Conservation (phyloP, 2,113 vertebrate genomes). For the Periophthalmus modestus region DNA sequence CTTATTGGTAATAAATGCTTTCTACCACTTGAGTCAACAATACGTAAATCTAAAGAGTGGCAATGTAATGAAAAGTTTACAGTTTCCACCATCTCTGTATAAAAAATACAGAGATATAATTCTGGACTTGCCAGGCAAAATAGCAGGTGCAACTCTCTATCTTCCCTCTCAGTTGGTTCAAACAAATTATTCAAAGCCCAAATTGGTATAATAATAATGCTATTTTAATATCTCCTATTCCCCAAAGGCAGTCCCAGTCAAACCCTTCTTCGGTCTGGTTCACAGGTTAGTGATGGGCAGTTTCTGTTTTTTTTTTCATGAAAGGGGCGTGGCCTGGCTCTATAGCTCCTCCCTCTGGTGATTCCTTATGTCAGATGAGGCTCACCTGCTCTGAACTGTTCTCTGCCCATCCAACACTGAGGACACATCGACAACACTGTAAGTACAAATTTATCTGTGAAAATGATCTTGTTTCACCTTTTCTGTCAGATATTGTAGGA, state of each 20-base stretch:
- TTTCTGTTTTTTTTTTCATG: constrained; percentile 22
- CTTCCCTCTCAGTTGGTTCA: no score
- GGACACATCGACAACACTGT: constrained; percentile 41
- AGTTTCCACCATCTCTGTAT: no score
- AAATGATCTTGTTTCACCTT: background rate
- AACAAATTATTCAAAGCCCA: no score
- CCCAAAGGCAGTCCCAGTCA: background rate
- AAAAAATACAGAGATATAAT: no score
- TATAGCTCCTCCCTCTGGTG: constrained; percentile 54
- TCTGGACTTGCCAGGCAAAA: no score
- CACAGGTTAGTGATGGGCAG: background rate
- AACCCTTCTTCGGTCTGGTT: background rate
- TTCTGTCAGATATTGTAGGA: background rate
- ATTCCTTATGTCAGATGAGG: constrained; percentile 47
- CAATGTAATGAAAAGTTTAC: no score
- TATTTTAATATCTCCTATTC: background rate
- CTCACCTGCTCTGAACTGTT: constrained; percentile 48
- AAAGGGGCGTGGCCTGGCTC: constrained; percentile 5
- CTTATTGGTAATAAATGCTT: no score
- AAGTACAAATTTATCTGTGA: constrained; percentile 20
- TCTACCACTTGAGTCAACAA: no score
- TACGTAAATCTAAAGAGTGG: no score
- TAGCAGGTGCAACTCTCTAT: no score
- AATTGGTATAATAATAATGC: no score
- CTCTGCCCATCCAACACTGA: constrained; percentile 43